Conservation (phyloP, 1,140 invertebrate species). For the Trinorchestia longiramus region DNA sequence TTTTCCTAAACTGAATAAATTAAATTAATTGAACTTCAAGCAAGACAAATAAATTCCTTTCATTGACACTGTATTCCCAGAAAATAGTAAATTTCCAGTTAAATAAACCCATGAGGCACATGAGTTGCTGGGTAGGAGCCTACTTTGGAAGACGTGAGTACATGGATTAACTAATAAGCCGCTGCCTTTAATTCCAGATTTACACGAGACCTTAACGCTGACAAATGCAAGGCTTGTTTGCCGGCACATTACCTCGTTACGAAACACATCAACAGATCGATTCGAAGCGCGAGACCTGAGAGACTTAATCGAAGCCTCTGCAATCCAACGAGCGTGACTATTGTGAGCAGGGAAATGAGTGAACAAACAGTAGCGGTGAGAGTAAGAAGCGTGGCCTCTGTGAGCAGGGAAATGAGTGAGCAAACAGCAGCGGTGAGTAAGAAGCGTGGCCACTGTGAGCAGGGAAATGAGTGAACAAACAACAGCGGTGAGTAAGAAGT, state of each 20-base stretch:
- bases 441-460: background rate
- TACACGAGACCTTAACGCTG: background rate
- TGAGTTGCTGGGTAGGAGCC: background rate
- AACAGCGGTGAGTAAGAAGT: background rate
- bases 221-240: background rate
- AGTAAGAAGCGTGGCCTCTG: background rate
- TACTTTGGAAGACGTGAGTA: background rate
- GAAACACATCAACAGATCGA: background rate
- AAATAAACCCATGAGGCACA: background rate
- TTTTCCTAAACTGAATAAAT: background rate
- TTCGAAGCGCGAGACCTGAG: background rate
- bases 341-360: background rate
- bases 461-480: background rate
- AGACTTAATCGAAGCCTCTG: background rate
- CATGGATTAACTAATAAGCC: background rate
- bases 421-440: background rate
- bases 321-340: background rate
- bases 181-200: background rate
- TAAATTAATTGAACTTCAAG: too few relatives aligned
- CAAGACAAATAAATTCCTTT: too few relatives aligned
- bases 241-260: background rate
- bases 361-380: background rate
- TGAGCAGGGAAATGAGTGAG: background rate
- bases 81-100: too few relatives aligned
- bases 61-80: too few relatives aligned